These are phyloP conservation scores for Noturus placidus DNA, from an alignment of 2,113 vertebrate genomes.

Conservation along the genomic window DNA sequence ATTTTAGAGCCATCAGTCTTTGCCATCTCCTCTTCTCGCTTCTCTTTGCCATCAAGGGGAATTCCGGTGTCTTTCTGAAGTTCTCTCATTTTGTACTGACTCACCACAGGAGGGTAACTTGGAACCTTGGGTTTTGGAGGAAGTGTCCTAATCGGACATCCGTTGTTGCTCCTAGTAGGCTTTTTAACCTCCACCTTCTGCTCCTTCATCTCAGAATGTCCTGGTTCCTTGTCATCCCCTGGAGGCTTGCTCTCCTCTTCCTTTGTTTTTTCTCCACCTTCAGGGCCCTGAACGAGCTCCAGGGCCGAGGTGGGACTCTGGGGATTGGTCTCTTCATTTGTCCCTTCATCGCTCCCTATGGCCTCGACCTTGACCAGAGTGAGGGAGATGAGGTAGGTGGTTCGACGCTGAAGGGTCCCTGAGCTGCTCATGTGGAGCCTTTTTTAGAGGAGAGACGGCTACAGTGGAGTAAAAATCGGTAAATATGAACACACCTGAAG, in stretches of 20 bases:
- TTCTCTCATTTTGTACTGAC: conserved; percentile 15
- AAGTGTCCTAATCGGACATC: conserved; percentile 21
- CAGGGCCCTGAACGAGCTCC: conserved; percentile 10
- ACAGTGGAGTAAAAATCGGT: conserved; percentile 32
- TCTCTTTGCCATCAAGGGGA: conserved; percentile 20
- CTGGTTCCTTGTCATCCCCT: not conserved
- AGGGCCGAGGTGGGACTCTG: conserved; percentile 11
- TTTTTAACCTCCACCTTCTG: conserved; percentile 29
- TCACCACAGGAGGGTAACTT: not conserved
- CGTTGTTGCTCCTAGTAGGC: conserved; percentile 3
- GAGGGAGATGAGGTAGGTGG: conserved; percentile 95
- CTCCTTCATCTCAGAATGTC: conserved; percentile 11
- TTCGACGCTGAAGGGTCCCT: conserved; percentile 78
- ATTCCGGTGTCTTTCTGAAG: conserved; percentile 14
- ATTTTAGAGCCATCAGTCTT: conserved; percentile 8
- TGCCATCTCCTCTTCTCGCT: not conserved
- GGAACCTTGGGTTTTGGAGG: conserved; percentile 26
- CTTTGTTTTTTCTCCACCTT: conserved; percentile 5
- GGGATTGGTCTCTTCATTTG: conserved; percentile 55
- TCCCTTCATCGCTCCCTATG: conserved; percentile 51
- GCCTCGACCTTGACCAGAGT: conserved; percentile 91
- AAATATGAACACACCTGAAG: not conserved
- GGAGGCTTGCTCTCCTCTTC: conserved; percentile 11
- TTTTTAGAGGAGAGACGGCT: conserved; percentile 57
- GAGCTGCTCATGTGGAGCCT: conserved; percentile 41